A percentile compares a stretch with the other conserved stretches of the same genome.
These are phyloP conservation scores for Chaunax sp. DNA, from an alignment of 2,797 vertebrate species.

Conservation along the genomic window DNA sequence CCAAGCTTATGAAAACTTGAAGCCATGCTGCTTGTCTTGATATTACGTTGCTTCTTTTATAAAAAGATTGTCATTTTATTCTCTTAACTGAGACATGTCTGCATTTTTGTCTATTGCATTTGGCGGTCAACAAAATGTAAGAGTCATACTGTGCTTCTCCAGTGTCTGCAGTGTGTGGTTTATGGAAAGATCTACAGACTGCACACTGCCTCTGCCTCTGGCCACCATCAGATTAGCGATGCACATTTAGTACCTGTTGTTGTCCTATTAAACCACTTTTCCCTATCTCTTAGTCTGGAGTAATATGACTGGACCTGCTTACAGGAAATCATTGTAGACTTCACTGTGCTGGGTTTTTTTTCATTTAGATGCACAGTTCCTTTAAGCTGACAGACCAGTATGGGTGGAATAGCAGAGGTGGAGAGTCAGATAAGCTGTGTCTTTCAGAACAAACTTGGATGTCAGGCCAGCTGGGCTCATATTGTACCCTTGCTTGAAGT, in stretches of 20 bases:
- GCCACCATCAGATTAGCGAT: slow-evolving; percentile 52
- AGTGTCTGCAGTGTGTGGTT: slow-evolving; percentile 22
- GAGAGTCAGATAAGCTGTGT: slow-evolving; percentile 33
- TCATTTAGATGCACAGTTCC: slow-evolving; percentile 38
- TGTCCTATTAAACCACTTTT: slow-evolving; percentile 56
- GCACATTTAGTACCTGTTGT: slow-evolving; percentile 39
- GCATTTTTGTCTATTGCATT: too few relatives aligned
- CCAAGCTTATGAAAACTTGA: slow-evolving; percentile 9
- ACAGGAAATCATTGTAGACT: slow-evolving; percentile 42
- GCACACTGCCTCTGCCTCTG: slow-evolving; percentile 29
- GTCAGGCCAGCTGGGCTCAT: slow-evolving; percentile 10
- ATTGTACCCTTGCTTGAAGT: neutral
- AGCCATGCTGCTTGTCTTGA: slow-evolving; percentile 25
- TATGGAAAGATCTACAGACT: slow-evolving; percentile 36
- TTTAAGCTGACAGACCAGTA: slow-evolving; percentile 11
- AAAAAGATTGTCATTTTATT: slow-evolving; percentile 48
- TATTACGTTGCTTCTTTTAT: slow-evolving; percentile 40
- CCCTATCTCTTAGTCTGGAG: slow-evolving; percentile 31
- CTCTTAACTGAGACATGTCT: slow-evolving; percentile 35
- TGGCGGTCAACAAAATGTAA: slow-evolving; percentile 46
- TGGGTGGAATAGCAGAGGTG: slow-evolving; percentile 33
- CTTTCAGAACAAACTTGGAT: slow-evolving; percentile 21
- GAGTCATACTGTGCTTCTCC: slow-evolving; percentile 30
- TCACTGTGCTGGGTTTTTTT: slow-evolving; percentile 29
- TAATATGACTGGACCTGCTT: slow-evolving; percentile 32